Conservation (phyloP, 2,888 invertebrate species). For the Hypomecis atomaria region DNA sequence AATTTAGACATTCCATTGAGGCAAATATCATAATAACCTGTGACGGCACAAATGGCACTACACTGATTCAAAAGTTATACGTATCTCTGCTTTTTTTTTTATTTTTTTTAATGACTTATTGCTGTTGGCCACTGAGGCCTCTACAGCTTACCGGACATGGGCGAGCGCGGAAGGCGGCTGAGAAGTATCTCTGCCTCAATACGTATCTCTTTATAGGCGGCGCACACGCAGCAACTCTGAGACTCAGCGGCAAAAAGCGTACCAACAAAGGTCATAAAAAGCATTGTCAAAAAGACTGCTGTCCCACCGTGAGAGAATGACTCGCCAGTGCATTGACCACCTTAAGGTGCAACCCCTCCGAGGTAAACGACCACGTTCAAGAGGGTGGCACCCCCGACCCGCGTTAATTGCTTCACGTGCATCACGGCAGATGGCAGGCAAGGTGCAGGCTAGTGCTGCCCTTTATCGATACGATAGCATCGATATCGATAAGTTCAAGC, state of each 20-base stretch:
- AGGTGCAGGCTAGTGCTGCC: slow-evolving; percentile 79
- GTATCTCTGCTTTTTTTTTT: no score
- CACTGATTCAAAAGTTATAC: no score
- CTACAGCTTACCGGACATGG: no score
- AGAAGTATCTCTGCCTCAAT: no score
- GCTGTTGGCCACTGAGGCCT: no score
- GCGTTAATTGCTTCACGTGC: slow-evolving; percentile 81
- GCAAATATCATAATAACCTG: no score
- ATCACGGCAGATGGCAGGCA: slow-evolving; percentile 80
- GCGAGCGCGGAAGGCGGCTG: no score
- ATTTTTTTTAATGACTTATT: no score
- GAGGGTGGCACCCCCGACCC: slow-evolving; percentile 81
- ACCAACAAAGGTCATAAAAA: background rate
- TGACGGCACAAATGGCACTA: no score
- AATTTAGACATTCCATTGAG: no score
- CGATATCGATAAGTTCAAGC: slow-evolving; percentile 30
- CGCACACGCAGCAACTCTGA: no score
- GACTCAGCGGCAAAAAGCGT: background rate
- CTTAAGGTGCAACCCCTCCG: slow-evolving; percentile 63
- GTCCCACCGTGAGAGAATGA: slow-evolving; percentile 57
- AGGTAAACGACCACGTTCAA: slow-evolving; percentile 78
- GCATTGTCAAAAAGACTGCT: slow-evolving; percentile 30
- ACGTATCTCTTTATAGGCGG: no score
- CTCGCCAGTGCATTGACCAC: slow-evolving; percentile 70
- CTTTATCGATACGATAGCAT: slow-evolving; percentile 73